phyloP scores from a whole-genome alignment of 2,888 invertebrate genomes.

The Cantharis flavilabris region DNA sequence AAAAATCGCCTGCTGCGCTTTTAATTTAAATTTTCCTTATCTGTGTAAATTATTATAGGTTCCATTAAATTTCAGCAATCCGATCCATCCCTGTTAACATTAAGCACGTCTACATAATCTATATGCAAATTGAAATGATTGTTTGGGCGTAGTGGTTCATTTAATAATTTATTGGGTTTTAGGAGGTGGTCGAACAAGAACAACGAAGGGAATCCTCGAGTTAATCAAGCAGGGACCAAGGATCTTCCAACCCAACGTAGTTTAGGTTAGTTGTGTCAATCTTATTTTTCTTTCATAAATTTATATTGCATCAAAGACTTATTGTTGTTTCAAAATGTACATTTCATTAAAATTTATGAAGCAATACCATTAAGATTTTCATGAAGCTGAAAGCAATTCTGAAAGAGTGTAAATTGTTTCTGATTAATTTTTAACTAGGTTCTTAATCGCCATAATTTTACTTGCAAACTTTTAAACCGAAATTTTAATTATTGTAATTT shows the following conservation, averaged over 20 bases:
- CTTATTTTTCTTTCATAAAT: neutral
- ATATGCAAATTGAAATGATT: conserved; percentile 18
- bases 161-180: conserved; percentile 29
- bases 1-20: neutral
- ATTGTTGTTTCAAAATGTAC: neutral
- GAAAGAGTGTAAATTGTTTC: neutral
- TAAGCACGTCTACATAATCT: neutral
- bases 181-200: conserved; percentile 44
- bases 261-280: conserved; percentile 41
- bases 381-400: neutral
- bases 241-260: conserved; percentile 39
- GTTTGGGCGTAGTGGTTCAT: conserved; percentile 12
- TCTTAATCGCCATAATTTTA: neutral
- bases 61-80: neutral
- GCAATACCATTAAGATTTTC: neutral
- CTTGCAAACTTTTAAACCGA: neutral
- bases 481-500: neutral
- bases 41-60: neutral
- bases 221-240: conserved; percentile 37
- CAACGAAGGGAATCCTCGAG: conserved; percentile 32
- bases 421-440: neutral
- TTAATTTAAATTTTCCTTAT: neutral
- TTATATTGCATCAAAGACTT: neutral
- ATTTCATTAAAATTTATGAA: neutral
- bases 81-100: neutral